Evolutionary conservation across 2,113 vertebrate species (phyloP).

Genomic region (Glaucomys volans): DNA sequence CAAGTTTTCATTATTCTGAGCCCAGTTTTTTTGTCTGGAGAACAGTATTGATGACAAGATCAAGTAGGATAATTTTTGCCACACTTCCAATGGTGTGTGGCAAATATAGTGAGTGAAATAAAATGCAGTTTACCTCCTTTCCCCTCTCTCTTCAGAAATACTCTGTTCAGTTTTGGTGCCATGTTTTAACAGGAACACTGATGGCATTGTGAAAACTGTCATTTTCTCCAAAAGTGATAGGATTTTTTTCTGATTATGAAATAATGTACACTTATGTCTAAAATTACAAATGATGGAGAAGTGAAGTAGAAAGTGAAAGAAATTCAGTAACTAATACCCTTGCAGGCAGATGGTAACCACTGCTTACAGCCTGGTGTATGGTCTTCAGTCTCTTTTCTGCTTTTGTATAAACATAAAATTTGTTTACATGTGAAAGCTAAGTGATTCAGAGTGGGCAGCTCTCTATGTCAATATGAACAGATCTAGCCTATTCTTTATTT

Average conservation of each 20-base stretch:
- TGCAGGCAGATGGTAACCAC: not conserved
- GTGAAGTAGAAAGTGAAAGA: not conserved
- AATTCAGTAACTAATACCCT: not conserved
- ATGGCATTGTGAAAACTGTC: not conserved
- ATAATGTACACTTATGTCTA: not conserved
- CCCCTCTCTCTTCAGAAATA: not conserved
- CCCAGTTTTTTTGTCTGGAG: not conserved
- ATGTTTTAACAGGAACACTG: not conserved
- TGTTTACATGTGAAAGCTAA: slow-evolving; percentile 1
- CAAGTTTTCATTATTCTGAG: not conserved
- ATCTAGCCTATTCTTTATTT: not conserved
- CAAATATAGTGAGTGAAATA: not conserved
- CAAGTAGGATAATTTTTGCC: not conserved
- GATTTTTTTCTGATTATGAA: slow-evolving; percentile 2
- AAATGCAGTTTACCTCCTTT: not conserved
- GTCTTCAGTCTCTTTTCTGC: not conserved
- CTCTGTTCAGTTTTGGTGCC: not conserved
- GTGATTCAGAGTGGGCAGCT: not conserved
- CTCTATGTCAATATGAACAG: not conserved
- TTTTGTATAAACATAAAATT: not conserved
- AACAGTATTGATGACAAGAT: not conserved
- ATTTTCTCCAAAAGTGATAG: not conserved
- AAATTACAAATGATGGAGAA: not conserved
- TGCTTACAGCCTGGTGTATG: not conserved
- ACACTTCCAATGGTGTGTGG: not conserved